Evolutionary conservation across 2,113 vertebrate genomes (phyloP).

Genomic region (Dicaeum eximium): DNA sequence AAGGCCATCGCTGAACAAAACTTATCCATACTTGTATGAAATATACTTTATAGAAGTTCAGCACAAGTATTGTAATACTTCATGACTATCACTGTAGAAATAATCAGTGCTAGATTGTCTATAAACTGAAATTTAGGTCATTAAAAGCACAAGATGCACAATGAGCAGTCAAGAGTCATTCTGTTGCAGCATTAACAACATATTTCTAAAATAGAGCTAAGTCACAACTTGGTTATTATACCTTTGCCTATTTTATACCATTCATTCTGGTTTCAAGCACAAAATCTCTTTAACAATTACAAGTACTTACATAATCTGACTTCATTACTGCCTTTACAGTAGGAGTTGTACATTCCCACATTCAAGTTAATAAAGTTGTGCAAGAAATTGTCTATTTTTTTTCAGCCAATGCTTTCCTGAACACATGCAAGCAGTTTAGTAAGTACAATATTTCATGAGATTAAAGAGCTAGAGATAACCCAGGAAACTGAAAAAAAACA

Average conservation of each 20-base stretch:
- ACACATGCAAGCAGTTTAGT: background rate
- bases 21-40: background rate
- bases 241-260: background rate
- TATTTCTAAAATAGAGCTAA: background rate
- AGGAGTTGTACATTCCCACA: background rate
- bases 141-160: background rate
- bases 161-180: background rate
- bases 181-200: background rate
- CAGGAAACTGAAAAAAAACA: conserved; percentile 18
- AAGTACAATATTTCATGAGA: background rate
- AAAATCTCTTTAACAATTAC: background rate
- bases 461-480: conserved; percentile 42
- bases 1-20: background rate
- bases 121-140: background rate
- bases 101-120: background rate
- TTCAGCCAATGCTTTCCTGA: background rate
- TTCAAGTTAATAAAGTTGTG: background rate
- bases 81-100: background rate
- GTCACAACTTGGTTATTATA: background rate
- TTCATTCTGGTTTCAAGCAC: background rate
- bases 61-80: background rate
- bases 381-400: background rate
- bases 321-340: background rate
- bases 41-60: background rate
- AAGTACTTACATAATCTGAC: conserved; percentile 30